Percentiles rank a stretch among this genome's conserved stretches.
Evolutionary conservation across 2,113 vertebrate genomes (phyloP).

Genomic region (Pachypanchax playfairii): DNA sequence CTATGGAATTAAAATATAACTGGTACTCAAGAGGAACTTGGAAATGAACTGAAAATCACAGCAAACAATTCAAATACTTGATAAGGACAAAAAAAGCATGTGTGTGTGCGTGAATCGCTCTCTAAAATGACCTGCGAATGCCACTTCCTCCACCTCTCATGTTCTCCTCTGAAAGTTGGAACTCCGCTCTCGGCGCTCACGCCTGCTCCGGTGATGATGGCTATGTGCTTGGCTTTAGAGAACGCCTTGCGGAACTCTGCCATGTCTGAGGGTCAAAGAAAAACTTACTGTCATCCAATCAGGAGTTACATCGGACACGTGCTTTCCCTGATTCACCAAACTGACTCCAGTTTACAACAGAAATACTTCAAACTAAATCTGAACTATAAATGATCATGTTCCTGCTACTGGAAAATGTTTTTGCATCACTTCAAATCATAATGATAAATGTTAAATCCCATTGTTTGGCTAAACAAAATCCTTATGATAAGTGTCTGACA

Average conservation of each 20-base stretch:
- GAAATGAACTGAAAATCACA: neutral
- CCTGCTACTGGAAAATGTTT: too few species aligned
- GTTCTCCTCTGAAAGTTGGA: conserved; percentile 89
- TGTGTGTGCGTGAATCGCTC: neutral
- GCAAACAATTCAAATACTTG: neutral
- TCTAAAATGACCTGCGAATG: conserved; percentile 84
- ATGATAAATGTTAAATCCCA: neutral
- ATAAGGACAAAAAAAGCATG: neutral
- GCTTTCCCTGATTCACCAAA: too few species aligned
- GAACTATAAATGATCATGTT: too few species aligned
- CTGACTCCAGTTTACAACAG: too few species aligned
- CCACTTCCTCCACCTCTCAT: conserved; percentile 95
- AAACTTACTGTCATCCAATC: neutral
- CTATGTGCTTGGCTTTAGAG: conserved; percentile 91
- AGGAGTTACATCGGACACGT: neutral
- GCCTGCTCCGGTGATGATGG: conserved; percentile 91
- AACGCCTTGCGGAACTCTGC: conserved; percentile 89
- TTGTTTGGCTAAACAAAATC: neutral
- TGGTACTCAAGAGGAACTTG: neutral
- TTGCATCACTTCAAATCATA: neutral
- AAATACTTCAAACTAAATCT: too few species aligned
- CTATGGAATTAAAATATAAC: too few species aligned
- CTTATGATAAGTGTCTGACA: neutral
- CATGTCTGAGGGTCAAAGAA: conserved; percentile 78
- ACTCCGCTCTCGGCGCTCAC: conserved; percentile 92